Conservation (phyloP, 2,888 invertebrate genomes). For the Drosophila affinis region DNA sequence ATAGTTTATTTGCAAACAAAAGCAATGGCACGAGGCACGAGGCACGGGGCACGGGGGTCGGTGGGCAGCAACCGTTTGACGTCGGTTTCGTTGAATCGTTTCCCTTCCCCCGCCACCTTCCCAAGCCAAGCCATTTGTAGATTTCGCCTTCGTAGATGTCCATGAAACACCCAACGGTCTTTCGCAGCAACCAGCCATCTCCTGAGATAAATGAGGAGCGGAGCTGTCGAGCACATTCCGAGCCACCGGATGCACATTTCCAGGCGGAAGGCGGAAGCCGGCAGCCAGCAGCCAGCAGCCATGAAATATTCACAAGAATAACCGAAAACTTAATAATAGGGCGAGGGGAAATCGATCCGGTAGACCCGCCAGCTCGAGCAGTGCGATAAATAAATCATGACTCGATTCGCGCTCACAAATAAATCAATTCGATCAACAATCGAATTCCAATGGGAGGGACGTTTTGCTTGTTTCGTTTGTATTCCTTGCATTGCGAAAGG, state of each 20-base stretch:
- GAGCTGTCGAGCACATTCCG: neutral
- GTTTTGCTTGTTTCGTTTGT: no score
- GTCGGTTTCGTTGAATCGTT: neutral
- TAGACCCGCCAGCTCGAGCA: no score
- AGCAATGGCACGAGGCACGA: neutral
- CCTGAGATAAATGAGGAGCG: neutral
- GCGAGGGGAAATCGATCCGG: neutral
- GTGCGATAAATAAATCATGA: neutral
- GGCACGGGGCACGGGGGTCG: neutral
- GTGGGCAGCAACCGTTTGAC: neutral
- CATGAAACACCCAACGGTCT: no score
- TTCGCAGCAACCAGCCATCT: neutral
- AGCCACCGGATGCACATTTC: constrained; percentile 11
- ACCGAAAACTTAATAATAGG: constrained; percentile 1
- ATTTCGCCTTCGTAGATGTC: no score
- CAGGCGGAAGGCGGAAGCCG: constrained; percentile 10
- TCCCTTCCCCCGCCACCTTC: no score
- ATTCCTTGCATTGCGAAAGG: neutral
- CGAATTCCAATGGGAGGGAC: neutral
- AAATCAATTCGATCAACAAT: neutral
- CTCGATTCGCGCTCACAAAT: neutral
- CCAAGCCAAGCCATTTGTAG: neutral
- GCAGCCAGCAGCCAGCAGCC: neutral
- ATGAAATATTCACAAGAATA: constrained; percentile 24
- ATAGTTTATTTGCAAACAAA: constrained; percentile 19